Evolutionary conservation across 2,888 invertebrate genomes (phyloP).

Genomic region (Campoplex capitator): DNA sequence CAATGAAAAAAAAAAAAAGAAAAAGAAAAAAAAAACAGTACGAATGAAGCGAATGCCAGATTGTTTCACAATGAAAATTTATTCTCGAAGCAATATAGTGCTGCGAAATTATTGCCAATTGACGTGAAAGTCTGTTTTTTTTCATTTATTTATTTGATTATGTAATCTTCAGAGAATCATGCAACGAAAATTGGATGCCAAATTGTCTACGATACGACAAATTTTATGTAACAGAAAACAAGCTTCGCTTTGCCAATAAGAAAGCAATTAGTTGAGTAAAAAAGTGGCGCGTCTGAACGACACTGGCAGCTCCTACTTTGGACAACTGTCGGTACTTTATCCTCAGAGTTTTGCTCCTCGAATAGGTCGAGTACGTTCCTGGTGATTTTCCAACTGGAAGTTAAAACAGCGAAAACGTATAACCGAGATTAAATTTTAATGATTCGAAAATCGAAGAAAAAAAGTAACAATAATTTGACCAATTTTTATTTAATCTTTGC

Average conservation of each 20-base stretch:
- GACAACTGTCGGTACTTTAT: background rate
- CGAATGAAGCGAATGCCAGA: background rate
- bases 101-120: constrained; percentile 6
- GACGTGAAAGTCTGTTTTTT: background rate
- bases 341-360: background rate
- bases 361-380: background rate
- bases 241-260: background rate
- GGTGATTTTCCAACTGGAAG: background rate
- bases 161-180: background rate
- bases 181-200: background rate
- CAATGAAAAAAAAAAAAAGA: background rate
- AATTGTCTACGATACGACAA: background rate
- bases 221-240: background rate
- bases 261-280: background rate
- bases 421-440: too few relatives aligned
- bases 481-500: too few relatives aligned
- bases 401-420: background rate
- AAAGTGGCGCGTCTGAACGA: background rate
- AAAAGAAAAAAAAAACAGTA: background rate
- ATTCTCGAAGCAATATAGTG: background rate
- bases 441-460: too few relatives aligned
- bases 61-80: background rate
- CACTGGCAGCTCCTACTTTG: background rate
- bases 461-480: too few relatives aligned
- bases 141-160: background rate